A percentile compares a stretch with the other conserved stretches of the same genome.
These are phyloP conservation scores for Erebia aethiops DNA, from an alignment of 2,888 invertebrate species.

Conservation along the genomic window DNA sequence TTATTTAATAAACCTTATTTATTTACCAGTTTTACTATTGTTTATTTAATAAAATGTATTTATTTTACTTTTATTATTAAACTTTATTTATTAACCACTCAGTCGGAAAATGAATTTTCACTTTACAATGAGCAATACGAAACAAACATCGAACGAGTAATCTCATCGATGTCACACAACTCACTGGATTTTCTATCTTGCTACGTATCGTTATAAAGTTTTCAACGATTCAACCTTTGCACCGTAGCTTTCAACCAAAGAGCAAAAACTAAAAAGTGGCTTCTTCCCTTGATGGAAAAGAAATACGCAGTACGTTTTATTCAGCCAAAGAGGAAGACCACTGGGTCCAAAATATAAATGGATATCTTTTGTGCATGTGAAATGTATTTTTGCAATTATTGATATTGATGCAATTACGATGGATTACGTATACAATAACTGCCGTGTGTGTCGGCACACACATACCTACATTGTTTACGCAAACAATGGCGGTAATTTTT, in stretches of 20 bases:
- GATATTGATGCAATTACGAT: too few relatives aligned
- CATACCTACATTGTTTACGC: too few relatives aligned
- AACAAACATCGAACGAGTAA: not conserved
- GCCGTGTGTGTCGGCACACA: too few relatives aligned
- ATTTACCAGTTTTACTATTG: too few relatives aligned
- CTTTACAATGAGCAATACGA: not conserved
- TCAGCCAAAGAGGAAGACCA: not conserved
- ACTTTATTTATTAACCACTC: too few relatives aligned
- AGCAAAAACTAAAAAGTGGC: too few relatives aligned
- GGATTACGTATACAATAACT: too few relatives aligned
- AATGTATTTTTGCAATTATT: too few relatives aligned
- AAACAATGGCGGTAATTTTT: too few relatives aligned
- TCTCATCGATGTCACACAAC: not conserved
- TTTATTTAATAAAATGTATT: too few relatives aligned
- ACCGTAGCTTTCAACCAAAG: not conserved
- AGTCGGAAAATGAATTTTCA: not conserved
- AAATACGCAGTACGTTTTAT: not conserved
- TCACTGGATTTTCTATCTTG: constrained; percentile 1
- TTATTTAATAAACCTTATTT: too few relatives aligned
- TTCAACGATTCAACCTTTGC: not conserved
- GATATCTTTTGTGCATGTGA: not conserved
- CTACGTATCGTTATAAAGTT: constrained; percentile 4
- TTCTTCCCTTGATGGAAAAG: not conserved
- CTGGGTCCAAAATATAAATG: not conserved
- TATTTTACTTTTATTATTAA: too few relatives aligned